A percentile compares a stretch with the other conserved stretches of the same genome.
Conservation (phyloP, 2,113 vertebrate genomes). For the Heliornis fulica region DNA sequence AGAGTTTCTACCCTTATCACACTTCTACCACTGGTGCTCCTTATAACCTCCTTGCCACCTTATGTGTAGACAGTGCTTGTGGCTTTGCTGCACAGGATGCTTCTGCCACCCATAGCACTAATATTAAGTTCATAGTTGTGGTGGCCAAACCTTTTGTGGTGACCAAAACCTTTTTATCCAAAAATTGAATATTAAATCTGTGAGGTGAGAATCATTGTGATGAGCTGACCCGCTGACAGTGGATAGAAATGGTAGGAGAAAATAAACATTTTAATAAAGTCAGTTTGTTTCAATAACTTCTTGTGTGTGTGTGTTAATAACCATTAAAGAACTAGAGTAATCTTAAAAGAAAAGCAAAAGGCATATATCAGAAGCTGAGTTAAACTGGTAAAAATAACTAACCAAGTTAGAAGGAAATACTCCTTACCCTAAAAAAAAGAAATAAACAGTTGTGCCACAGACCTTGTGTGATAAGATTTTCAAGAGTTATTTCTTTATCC, state of each 20-base stretch:
- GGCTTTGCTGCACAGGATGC: neutral
- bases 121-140: neutral
- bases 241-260: neutral
- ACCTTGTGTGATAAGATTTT: neutral
- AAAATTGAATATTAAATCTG: neutral
- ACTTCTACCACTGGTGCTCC: neutral
- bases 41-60: neutral
- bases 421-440: neutral
- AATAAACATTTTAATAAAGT: neutral
- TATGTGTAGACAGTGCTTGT: neutral
- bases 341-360: neutral
- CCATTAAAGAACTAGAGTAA: neutral
- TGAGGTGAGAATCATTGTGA: neutral
- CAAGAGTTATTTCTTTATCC: neutral
- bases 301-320: neutral
- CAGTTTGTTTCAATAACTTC: neutral
- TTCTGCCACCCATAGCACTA: neutral
- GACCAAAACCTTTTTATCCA: neutral
- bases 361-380: neutral
- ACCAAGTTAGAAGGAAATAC: neutral
- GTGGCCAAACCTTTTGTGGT: neutral
- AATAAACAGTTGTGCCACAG: neutral
- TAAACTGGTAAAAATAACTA: neutral
- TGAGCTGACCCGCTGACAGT: neutral
- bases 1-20: neutral